Evolutionary conservation across 2,888 invertebrate species (phyloP), one percentile per base, ranked within the genome.

Genomic region (Synergus gifuensis): DNA sequence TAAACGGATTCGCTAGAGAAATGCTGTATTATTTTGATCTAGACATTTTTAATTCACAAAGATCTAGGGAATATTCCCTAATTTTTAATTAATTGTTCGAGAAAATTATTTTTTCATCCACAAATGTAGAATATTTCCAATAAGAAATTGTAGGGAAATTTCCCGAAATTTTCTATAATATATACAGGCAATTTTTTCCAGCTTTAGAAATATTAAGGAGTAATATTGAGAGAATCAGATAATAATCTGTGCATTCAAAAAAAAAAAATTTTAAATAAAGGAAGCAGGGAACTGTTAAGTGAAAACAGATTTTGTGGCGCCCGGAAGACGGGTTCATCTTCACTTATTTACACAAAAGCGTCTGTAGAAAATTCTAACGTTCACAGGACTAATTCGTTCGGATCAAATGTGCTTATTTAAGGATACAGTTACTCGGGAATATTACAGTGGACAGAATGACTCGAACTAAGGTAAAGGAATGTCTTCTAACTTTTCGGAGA

Each of bases 241-340:
- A 44, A 18, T 18, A 44, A 67, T 11, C 67, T 22, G 18, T 22
- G 7, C 46, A 4, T 67, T n/a, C 22, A 46, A n/a, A 8, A 69
- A 46, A 69, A 66, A 69, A 69, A 12, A 67, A 46, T 18, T 42
- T 18, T 2, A 46, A 69, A 69, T 46, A 69, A n/a, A 12, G 14
- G 18, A 18, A 28, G 28, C 28, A 28, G 28, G 44, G 44, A 4
- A 22, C 22, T 28, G 16, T 69, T 69, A 49, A 49, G 46, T 46
- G 46, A 69, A 49, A 69, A 69, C 67, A 69, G 67, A 69, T 69
- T 69, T 69, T 16, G 16, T 28, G 67, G 67, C 67, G 67, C 67
- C 46, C 67, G 28, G 46, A 18, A 69, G 67, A 69, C 67, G 67
- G 16, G 46, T 28, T 49, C 46, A 14, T 44, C 42, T 66, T 44